Conservation (phyloP, 2,113 vertebrate species). For the Larimichthys crocea region DNA sequence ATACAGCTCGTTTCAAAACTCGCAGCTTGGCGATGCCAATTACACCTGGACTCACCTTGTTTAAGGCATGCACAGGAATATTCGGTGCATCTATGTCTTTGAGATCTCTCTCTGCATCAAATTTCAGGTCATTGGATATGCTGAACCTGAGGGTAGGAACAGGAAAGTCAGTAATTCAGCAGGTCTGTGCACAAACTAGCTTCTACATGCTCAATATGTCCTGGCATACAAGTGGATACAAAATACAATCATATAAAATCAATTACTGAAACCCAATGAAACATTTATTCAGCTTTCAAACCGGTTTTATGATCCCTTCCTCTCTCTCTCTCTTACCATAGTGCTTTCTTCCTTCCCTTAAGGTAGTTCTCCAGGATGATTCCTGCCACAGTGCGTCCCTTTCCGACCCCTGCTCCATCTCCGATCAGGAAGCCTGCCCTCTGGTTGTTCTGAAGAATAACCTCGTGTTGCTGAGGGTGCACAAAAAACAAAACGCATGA, state of each 20-base stretch:
- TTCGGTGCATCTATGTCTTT: slow-evolving; percentile 92
- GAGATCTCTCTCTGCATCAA: slow-evolving; percentile 97
- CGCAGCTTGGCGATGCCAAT: not conserved
- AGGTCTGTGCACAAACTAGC: slow-evolving; percentile 13
- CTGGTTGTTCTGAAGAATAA: slow-evolving; percentile 93
- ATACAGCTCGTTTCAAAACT: not conserved
- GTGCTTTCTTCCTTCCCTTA: slow-evolving; percentile 92
- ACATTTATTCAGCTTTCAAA: not conserved
- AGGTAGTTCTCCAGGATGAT: slow-evolving; percentile 96
- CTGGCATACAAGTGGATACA: not conserved
- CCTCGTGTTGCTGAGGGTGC: slow-evolving; percentile 93
- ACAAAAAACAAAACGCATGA: not conserved
- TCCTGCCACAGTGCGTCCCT: slow-evolving; percentile 95
- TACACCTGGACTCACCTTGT: slow-evolving; percentile 87
- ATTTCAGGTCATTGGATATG: slow-evolving; percentile 98
- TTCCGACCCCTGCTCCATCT: slow-evolving; percentile 95
- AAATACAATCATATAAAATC: slow-evolving; percentile 15
- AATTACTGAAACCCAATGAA: not conserved
- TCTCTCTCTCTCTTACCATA: slow-evolving; percentile 87
- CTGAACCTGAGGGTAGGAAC: slow-evolving; percentile 90
- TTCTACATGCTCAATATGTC: not conserved
- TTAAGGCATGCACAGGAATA: slow-evolving; percentile 96
- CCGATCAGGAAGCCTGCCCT: slow-evolving; percentile 97
- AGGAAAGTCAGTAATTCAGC: slow-evolving; percentile 20
- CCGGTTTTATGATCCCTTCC: not conserved